These are phyloP conservation scores for Diogma glabrata DNA, from an alignment of 2,888 invertebrate species.

Conservation along the genomic window DNA sequence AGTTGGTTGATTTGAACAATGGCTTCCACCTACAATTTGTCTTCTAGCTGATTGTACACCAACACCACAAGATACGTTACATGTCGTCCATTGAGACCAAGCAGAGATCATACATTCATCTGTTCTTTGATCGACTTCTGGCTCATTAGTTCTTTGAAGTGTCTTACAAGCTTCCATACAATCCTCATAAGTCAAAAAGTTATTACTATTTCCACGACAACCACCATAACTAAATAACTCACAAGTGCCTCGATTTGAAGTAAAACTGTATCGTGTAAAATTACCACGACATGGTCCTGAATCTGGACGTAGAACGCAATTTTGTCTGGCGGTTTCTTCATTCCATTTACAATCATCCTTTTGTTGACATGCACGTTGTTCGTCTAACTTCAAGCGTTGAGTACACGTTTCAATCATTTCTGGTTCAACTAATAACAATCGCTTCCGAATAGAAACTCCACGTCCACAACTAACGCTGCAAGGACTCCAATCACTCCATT, in stretches of 20 bases:
- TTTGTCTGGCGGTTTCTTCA: constrained; percentile 54
- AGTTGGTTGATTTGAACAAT: neutral
- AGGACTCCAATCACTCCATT: constrained; percentile 88
- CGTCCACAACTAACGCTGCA: constrained; percentile 82
- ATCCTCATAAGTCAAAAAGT: constrained; percentile 70
- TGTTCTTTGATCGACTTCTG: constrained; percentile 21
- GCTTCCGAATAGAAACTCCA: constrained; percentile 61
- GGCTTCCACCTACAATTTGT: neutral
- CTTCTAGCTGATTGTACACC: constrained; percentile 38
- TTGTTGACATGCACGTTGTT: constrained; percentile 60
- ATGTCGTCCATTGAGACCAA: constrained; percentile 77
- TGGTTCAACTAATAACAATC: constrained; percentile 56
- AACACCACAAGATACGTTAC: constrained; percentile 67
- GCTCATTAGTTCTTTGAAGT: constrained; percentile 14
- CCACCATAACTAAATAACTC: constrained; percentile 81
- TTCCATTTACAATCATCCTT: constrained; percentile 58
- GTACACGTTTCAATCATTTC: constrained; percentile 53
- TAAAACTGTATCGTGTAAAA: constrained; percentile 82
- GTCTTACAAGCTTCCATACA: constrained; percentile 55
- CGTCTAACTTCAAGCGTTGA: constrained; percentile 55
- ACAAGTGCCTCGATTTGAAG: constrained; percentile 61
- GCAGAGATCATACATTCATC: constrained; percentile 59
- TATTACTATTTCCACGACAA: constrained; percentile 83
- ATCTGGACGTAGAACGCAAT: constrained; percentile 42
- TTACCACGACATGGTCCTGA: constrained; percentile 79